Conservation (phyloP, 2,797 vertebrate species). For the Trachurus trachurus region DNA sequence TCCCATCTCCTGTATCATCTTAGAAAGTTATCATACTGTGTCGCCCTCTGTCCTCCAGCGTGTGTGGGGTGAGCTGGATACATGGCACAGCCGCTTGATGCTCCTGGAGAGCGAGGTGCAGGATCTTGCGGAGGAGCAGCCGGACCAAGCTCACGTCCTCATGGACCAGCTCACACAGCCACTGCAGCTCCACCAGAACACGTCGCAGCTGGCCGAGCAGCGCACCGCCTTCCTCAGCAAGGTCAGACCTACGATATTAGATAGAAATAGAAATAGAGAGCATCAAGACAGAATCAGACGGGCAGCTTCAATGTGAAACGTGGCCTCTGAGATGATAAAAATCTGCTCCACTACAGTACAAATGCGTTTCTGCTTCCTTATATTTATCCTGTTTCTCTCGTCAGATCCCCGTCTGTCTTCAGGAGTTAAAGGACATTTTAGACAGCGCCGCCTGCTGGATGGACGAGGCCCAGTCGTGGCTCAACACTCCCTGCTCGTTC, state of each 20-base stretch:
- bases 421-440: conserved; percentile 90
- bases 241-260: conserved; percentile 75
- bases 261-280: no score
- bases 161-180: conserved; percentile 93
- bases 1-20: not conserved
- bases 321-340: not conserved
- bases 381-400: not conserved
- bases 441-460: conserved; percentile 89
- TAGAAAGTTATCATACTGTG: not conserved
- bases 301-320: not conserved
- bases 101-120: conserved; percentile 93
- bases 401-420: conserved; percentile 90
- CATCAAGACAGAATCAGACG: no score
- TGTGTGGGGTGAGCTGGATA: conserved; percentile 94
- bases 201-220: conserved; percentile 89
- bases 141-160: conserved; percentile 89
- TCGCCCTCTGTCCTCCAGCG: conserved; percentile 75
- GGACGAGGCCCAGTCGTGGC: conserved; percentile 86
- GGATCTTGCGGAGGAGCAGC: conserved; percentile 91
- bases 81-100: conserved; percentile 91
- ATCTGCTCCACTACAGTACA: not conserved
- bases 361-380: not conserved
- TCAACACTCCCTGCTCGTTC: conserved; percentile 80
- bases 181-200: conserved; percentile 91
- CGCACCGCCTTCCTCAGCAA: conserved; percentile 92